Base-by-base conservation (phyloP, 2,797 vertebrate genomes). In the Eulemur albifrons region DNA sequence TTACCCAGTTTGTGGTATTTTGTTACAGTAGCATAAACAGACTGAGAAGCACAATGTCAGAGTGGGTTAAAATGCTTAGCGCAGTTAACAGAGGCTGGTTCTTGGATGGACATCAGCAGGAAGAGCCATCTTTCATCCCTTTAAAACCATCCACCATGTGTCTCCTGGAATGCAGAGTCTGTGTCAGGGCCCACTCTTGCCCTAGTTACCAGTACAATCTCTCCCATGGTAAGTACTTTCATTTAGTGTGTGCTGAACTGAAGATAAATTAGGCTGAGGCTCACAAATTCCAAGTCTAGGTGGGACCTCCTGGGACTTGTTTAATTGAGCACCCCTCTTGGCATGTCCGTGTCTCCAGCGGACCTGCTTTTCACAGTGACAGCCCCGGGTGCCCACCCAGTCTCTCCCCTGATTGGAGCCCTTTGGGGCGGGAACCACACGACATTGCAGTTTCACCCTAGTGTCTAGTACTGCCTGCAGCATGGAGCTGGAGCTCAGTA, bases 301-400 rank as follows among this genome's bases (percentile, higher is more conserved):
- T 21, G 20, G 54, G 35, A n/a, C 3, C 30, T 75, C 54, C 27
- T n/a, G 40, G 18, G 17, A 21, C 4, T 0, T 14, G 9, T 45
- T 10, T 8, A 50, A 14, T 0, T 15, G 17, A 70, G 57, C 5
- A 0, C 8, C 4, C 10, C 10, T 83, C 27, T 25, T 20, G 9
- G 52, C 35, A 8, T 32, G 38, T 21, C 79, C 3, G 8, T 15
- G 6, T 70, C 38, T 73, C 21, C 4, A 0, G 10, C 5, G 14
- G 52, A 82, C 12, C 35, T 7, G 25, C 48, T 5, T 30, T 32
- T 63, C 38, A 25, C 32, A 63, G 54, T 43, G 70, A 32, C 50
- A 69, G 14, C 25, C 25, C 52, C 5, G 2, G 1, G 0, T 7
- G 9, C 3, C 3, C 38, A 57, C 4, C 0, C 23, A 40, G 17